These are phyloP conservation scores for Macquaria australasica DNA, from an alignment of 2,113 vertebrate species.

Conservation along the genomic window DNA sequence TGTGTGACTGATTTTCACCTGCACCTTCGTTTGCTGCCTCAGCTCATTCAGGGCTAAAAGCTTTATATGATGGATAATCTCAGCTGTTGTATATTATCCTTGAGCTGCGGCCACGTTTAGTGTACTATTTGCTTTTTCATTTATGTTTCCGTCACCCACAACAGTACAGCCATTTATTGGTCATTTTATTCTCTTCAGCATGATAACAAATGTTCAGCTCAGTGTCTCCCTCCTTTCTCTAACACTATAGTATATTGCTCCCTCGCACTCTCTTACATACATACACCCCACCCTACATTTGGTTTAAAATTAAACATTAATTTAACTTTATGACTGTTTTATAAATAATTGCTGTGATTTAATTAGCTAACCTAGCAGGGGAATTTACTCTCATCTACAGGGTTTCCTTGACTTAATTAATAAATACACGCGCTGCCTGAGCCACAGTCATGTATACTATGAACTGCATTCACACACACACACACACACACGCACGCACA, in stretches of 20 bases:
- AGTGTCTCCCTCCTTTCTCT: slow-evolving; percentile 1
- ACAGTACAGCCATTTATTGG: not conserved
- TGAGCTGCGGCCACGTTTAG: slow-evolving; percentile 41
- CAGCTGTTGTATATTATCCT: slow-evolving; percentile 47
- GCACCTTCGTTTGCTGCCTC: slow-evolving; percentile 73
- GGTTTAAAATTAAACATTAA: slow-evolving; percentile 53
- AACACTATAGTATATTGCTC: not conserved
- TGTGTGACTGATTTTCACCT: slow-evolving; percentile 70
- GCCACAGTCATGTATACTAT: slow-evolving; percentile 39
- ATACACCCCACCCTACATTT: not conserved
- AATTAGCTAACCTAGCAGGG: slow-evolving; percentile 59
- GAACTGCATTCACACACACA: slow-evolving; percentile 23
- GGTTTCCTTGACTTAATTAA: slow-evolving; percentile 57
- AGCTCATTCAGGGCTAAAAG: slow-evolving; percentile 65
- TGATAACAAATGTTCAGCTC: not conserved
- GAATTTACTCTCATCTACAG: slow-evolving; percentile 40
- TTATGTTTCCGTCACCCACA: slow-evolving; percentile 37
- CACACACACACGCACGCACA: not conserved
- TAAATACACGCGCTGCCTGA: slow-evolving; percentile 40
- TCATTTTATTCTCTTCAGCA: not conserved
- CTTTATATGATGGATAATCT: slow-evolving; percentile 66
- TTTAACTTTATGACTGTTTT: slow-evolving; percentile 51
- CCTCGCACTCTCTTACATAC: not conserved
- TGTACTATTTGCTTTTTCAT: slow-evolving; percentile 40
- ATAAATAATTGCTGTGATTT: slow-evolving; percentile 67